Evolutionary conservation across 2,113 vertebrate species (phyloP), one percentile per base, ranked within the genome.

Genomic region (Nothoprocta perdicaria): DNA sequence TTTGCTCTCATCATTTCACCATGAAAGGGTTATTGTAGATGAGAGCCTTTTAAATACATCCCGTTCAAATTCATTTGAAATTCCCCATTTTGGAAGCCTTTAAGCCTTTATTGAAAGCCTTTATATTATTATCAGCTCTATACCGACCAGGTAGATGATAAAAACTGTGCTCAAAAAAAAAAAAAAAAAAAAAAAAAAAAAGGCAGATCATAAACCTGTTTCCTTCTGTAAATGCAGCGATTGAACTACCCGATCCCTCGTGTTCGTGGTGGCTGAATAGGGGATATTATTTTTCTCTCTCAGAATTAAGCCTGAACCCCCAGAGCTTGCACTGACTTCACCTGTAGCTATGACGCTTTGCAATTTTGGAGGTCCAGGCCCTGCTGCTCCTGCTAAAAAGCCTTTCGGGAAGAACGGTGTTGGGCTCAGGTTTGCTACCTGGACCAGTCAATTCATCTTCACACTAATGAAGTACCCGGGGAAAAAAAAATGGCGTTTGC

Each of bases 161-260:
- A 89, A 95, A 93, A 27, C 21, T 72, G 1, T 73, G 71, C 0
- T 3, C 9, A n/a, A 55, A 46, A 52, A 57, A 72, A 94, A 89
- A 92, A 90, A 67, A 92, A 90, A 48, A n/a, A n/a, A 55, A 46
- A 52, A 57, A 72, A 94, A 89, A 92, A 90, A 67, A 92, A 90
- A 48, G 22, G 35, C 60, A 95, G 79, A 91, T 90, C 77, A 84
- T 86, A 94, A 96, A 86, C 58, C 52, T 22, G 62, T 92, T 84
- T 24, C 27, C 7, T 90, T 89, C 75, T 74, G 53, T 81, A 80
- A 75, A 27, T 29, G 13, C 53, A 84, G 33, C 4, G 2, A 61
- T 61, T 80, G 84, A 92, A 69, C 46, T 88, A 12, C 31, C 31
- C 12, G 31, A 58, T 62, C 53, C 11, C 24, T 89, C 75, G 41